These are phyloP conservation scores for Ctenopoma kingsleyae DNA, from an alignment of 2,797 vertebrate species.

Conservation along the genomic window DNA sequence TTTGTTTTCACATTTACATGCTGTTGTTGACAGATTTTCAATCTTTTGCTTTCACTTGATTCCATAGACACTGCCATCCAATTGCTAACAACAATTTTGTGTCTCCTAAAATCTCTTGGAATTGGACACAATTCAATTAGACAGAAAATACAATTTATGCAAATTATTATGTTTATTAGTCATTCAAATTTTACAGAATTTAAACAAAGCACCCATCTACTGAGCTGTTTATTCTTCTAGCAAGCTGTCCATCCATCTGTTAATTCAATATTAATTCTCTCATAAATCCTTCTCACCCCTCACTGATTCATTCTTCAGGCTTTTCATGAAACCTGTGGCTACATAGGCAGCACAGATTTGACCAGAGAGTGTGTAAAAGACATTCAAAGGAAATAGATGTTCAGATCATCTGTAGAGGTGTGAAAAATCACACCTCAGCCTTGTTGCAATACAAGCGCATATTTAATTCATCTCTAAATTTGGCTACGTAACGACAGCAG, in stretches of 20 bases:
- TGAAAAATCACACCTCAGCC: slow-evolving; percentile 61
- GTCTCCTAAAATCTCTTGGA: background rate
- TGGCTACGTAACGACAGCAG: background rate
- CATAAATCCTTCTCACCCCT: slow-evolving; percentile 22
- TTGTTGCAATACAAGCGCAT: background rate
- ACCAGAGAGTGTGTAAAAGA: slow-evolving; percentile 24
- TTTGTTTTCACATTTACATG: slow-evolving; percentile 61
- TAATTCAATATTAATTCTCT: slow-evolving; percentile 38
- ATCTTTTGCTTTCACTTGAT: slow-evolving; percentile 58
- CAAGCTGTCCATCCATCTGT: slow-evolving; percentile 82
- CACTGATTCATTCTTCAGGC: slow-evolving; percentile 39
- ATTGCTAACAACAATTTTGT: background rate
- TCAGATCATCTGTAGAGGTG: slow-evolving; percentile 56
- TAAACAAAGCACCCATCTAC: slow-evolving; percentile 51
- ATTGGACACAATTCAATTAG: background rate
- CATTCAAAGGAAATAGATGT: slow-evolving; percentile 52
- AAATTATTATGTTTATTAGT: slow-evolving; percentile 8
- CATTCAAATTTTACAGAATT: slow-evolving; percentile 23
- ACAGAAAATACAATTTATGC: slow-evolving; percentile 9
- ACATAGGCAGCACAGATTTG: slow-evolving; percentile 57
- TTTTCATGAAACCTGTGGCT: slow-evolving; percentile 25
- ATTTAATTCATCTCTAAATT: slow-evolving; percentile 7
- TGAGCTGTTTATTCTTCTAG: slow-evolving; percentile 64
- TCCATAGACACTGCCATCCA: slow-evolving; percentile 16
- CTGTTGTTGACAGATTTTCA: slow-evolving; percentile 56